A percentile compares a stretch with the other conserved stretches of the same genome.
Evolutionary conservation across 2,888 invertebrate species (phyloP).

Genomic region (Cordilura impudica): DNA sequence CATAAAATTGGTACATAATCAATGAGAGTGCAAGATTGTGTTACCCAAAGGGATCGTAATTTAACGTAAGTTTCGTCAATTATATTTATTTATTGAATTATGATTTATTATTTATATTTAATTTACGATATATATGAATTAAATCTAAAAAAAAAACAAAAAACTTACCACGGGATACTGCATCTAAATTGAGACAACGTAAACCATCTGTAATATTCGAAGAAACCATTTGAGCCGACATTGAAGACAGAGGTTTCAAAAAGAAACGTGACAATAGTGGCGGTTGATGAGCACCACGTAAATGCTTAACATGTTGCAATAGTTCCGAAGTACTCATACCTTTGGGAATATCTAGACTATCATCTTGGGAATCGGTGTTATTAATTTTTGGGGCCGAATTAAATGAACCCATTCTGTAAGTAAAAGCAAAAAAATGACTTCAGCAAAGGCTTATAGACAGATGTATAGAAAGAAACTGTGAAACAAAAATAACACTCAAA

Average conservation of each 20-base stretch:
- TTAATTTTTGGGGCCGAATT: constrained; percentile 83
- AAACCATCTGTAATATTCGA: constrained; percentile 76
- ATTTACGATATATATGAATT: too few relatives aligned
- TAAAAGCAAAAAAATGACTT: constrained; percentile 64
- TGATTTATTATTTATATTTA: too few relatives aligned
- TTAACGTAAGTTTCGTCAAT: too few relatives aligned
- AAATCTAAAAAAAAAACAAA: neutral
- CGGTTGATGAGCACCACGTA: constrained; percentile 78
- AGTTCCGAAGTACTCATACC: constrained; percentile 79
- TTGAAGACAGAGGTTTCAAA: constrained; percentile 68
- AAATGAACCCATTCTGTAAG: constrained; percentile 85
- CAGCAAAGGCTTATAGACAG: neutral
- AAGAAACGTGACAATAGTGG: constrained; percentile 78
- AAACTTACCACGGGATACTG: constrained; percentile 78
- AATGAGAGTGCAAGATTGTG: too few relatives aligned
- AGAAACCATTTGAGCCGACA: constrained; percentile 60
- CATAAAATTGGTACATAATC: too few relatives aligned
- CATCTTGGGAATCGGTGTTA: constrained; percentile 82
- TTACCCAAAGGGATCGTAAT: too few relatives aligned
- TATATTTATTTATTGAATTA: too few relatives aligned
- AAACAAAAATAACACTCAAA: neutral
- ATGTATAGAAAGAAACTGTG: neutral
- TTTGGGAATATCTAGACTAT: constrained; percentile 79
- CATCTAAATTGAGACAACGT: constrained; percentile 77
- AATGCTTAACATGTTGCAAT: constrained; percentile 79